phyloP scores from a whole-genome alignment of 2,797 vertebrate species.

The Schizopygopsis malacanthus region DNA sequence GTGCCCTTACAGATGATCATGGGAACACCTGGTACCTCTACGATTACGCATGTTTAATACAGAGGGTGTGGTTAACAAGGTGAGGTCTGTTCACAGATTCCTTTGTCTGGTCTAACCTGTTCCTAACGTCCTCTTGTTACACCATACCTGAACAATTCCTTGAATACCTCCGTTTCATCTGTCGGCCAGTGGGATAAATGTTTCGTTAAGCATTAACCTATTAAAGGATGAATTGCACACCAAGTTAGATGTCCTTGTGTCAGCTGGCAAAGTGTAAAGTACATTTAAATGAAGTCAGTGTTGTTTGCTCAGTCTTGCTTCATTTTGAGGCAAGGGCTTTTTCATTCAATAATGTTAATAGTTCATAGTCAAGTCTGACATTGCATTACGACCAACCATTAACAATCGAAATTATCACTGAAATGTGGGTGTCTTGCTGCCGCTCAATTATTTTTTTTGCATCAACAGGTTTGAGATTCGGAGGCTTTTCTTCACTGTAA shows the following conservation, averaged over 20 bases:
- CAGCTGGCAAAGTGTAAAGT: slow-evolving; percentile 5
- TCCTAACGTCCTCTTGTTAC: slow-evolving; percentile 53
- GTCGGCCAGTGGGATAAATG: background rate
- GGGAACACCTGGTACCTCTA: background rate
- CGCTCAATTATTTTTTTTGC: slow-evolving; percentile 1
- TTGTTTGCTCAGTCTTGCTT: background rate
- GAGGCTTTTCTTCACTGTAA: background rate
- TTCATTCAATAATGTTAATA: background rate
- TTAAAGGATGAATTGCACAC: too few species aligned
- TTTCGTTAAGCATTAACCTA: background rate
- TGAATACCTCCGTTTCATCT: slow-evolving; percentile 60
- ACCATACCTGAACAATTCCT: slow-evolving; percentile 54
- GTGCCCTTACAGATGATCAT: slow-evolving; percentile 5
- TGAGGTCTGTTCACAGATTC: slow-evolving; percentile 52
- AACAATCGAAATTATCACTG: background rate
- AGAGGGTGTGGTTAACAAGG: slow-evolving; percentile 60
- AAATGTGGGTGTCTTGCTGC: background rate
- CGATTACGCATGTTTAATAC: slow-evolving; percentile 24
- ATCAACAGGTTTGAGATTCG: slow-evolving; percentile 36
- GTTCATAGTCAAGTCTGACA: background rate
- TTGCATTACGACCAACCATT: background rate
- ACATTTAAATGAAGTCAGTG: background rate
- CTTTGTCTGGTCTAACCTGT: slow-evolving; percentile 68
- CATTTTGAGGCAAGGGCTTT: background rate
- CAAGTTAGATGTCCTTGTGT: background rate